Conservation (phyloP, 2,888 invertebrate species). For the Lasioglossum oenotherae region DNA sequence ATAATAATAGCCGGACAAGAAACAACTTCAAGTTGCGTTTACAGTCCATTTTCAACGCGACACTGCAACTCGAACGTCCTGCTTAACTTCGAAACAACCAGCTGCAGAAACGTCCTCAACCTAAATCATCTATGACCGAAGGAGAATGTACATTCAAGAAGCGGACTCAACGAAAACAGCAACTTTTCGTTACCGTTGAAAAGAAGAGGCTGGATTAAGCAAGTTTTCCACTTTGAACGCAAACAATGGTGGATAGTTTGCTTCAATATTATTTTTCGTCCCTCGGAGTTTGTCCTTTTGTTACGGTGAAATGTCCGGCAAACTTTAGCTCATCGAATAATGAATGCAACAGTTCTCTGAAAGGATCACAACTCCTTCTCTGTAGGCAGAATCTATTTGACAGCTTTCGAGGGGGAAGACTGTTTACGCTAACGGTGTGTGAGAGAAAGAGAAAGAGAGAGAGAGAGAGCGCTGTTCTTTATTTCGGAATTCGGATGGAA, state of each 20-base stretch:
- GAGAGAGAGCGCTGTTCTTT: neutral
- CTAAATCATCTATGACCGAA: neutral
- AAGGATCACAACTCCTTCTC: neutral
- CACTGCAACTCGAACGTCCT: neutral
- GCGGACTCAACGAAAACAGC: neutral
- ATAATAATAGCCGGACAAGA: neutral
- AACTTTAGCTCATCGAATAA: neutral
- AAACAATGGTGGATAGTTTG: neutral
- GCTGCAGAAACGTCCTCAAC: neutral
- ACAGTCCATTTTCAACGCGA: neutral
- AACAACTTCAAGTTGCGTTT: neutral
- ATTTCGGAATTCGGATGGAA: neutral
- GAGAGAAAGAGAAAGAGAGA: neutral
- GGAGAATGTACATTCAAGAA: neutral
- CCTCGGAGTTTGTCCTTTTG: neutral
- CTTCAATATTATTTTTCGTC: constrained; percentile 2
- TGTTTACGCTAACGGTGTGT: neutral
- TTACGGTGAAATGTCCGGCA: neutral
- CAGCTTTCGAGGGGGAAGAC: neutral
- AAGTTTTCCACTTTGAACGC: neutral
- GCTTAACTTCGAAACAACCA: neutral
- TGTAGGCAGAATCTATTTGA: neutral
- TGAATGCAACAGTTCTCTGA: neutral
- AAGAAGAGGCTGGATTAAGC: neutral
- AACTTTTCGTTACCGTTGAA: neutral